Percentiles rank a stretch among this genome's conserved stretches.
Evolutionary conservation across 1,140 invertebrate species (phyloP).

Genomic region (Drosophila trapezifrons): DNA sequence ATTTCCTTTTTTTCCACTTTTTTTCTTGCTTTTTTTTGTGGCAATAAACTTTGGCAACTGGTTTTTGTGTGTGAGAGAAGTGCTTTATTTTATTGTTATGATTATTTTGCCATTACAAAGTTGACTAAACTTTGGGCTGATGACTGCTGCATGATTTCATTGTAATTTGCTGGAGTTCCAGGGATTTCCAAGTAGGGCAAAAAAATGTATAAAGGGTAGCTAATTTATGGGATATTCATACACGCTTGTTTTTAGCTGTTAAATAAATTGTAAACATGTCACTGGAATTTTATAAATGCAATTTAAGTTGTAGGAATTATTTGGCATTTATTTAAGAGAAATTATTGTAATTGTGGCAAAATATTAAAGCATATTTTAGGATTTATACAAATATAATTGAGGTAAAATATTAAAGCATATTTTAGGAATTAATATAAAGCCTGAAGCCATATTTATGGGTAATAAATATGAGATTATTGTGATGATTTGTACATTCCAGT

Average conservation of each 20-base stretch:
- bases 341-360: background rate
- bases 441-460: background rate
- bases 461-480: constrained; percentile 14
- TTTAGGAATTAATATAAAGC: background rate
- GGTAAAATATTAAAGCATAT: background rate
- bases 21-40: constrained; percentile 6
- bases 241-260: constrained; percentile 10
- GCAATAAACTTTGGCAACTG: constrained; percentile 50
- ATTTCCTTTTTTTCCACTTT: constrained; percentile 14
- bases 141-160: constrained; percentile 34
- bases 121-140: constrained; percentile 50
- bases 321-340: constrained; percentile 1
- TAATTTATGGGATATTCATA: constrained; percentile 35
- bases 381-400: constrained; percentile 1
- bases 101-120: constrained; percentile 53
- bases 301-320: constrained; percentile 3
- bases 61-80: constrained; percentile 34
- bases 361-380: background rate
- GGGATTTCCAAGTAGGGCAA: background rate
- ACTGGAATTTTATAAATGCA: background rate
- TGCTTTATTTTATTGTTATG: constrained; percentile 33
- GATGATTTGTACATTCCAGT: background rate
- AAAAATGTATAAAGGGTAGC: constrained; percentile 27
- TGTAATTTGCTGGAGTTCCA: constrained; percentile 25
- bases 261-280: constrained; percentile 19